Evolutionary conservation across 2,888 invertebrate genomes (phyloP).

Genomic region (Uropetala carovei): DNA sequence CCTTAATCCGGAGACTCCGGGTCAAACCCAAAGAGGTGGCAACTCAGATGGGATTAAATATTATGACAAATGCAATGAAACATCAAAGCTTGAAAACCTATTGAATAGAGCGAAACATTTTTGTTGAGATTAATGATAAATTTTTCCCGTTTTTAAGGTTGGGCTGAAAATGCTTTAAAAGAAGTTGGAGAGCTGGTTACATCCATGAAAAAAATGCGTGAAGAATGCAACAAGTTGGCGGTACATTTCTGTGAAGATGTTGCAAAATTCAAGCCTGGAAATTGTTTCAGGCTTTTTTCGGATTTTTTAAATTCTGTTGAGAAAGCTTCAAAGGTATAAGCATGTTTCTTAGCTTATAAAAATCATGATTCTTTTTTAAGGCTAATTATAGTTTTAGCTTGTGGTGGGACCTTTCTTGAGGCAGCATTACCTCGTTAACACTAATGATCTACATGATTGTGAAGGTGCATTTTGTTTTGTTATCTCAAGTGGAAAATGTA

Average conservation of each 20-base stretch:
- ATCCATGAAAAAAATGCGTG: slow-evolving; percentile 71
- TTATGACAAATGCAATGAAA: too few relatives aligned
- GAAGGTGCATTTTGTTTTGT: too few relatives aligned
- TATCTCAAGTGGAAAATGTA: too few relatives aligned
- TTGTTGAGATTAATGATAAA: background rate
- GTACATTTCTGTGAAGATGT: slow-evolving; percentile 76
- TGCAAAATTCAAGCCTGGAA: slow-evolving; percentile 74
- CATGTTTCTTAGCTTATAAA: background rate
- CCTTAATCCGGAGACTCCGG: too few relatives aligned
- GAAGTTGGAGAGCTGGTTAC: slow-evolving; percentile 71
- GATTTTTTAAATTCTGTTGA: slow-evolving; percentile 74
- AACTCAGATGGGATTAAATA: too few relatives aligned
- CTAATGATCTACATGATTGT: too few relatives aligned
- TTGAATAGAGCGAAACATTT: too few relatives aligned
- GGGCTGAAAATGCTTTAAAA: slow-evolving; percentile 70
- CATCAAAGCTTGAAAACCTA: background rate
- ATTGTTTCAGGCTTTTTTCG: slow-evolving; percentile 74
- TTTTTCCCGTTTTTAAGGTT: slow-evolving; percentile 68
- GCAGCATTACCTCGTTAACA: too few relatives aligned
- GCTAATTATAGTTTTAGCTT: too few relatives aligned
- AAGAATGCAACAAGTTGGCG: slow-evolving; percentile 72
- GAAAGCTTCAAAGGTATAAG: slow-evolving; percentile 73
- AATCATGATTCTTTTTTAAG: background rate
- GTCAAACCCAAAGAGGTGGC: too few relatives aligned
- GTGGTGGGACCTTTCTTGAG: too few relatives aligned